phyloP scores from a whole-genome alignment of 2,797 vertebrate genomes.

The Onychomys arenicola region DNA sequence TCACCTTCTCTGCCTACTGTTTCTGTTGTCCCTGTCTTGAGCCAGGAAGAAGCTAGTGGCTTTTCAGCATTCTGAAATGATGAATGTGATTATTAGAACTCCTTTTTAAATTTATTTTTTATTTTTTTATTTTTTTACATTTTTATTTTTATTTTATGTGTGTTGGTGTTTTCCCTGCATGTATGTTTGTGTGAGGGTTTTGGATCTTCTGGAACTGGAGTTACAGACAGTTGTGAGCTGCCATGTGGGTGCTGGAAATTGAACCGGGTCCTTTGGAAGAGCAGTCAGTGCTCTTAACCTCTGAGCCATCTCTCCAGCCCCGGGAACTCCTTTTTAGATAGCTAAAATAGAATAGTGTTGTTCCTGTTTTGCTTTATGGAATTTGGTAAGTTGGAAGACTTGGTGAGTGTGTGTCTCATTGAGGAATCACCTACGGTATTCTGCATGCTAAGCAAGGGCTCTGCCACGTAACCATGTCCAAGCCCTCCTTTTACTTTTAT shows the following conservation, averaged over 20 bases:
- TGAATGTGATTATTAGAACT: neutral
- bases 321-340: neutral
- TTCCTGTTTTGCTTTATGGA: neutral
- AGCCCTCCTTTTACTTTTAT: neutral
- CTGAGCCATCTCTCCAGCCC: too few species aligned
- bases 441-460: neutral
- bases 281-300: too few species aligned
- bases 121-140: too few species aligned
- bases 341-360: neutral
- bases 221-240: too few species aligned
- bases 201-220: too few species aligned
- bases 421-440: neutral
- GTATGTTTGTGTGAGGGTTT: too few species aligned
- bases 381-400: neutral
- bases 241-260: too few species aligned
- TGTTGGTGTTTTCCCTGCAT: too few species aligned
- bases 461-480: neutral
- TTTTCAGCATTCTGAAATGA: conserved; percentile 51
- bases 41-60: conserved; percentile 6
- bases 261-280: too few species aligned
- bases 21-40: conserved; percentile 28
- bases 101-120: neutral
- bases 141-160: too few species aligned
- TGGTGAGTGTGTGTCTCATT: neutral
- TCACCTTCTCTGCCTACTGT: neutral